A percentile compares a stretch with the other conserved stretches of the same genome.
Conservation (phyloP, 2,888 invertebrate species). For the Drosophila niveifrons region DNA sequence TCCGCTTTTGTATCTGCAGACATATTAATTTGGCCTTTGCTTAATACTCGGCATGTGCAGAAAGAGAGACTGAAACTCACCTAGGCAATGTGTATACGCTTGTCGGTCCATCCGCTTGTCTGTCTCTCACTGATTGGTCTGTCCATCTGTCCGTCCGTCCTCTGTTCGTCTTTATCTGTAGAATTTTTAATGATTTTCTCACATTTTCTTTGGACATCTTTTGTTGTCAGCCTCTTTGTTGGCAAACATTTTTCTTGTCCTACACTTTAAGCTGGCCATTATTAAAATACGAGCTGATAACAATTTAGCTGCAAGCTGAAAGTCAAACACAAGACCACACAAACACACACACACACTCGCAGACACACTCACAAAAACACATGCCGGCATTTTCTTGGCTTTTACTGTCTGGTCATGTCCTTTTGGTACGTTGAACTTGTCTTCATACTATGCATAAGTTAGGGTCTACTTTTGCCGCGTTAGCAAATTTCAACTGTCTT, state of each 20-base stretch:
- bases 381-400: slow-evolving; percentile 57
- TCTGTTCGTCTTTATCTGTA: slow-evolving; percentile 38
- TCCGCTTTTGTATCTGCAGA: slow-evolving; percentile 51
- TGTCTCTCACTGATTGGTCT: slow-evolving; percentile 3
- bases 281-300: slow-evolving; percentile 79
- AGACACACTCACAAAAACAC: slow-evolving; percentile 24
- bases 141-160: slow-evolving; percentile 7
- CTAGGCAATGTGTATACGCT: slow-evolving; percentile 29
- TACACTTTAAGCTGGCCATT: slow-evolving; percentile 81
- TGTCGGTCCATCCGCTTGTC: background rate
- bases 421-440: slow-evolving; percentile 74
- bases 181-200: slow-evolving; percentile 74
- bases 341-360: slow-evolving; percentile 31
- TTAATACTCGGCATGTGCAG: slow-evolving; percentile 60
- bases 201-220: slow-evolving; percentile 51
- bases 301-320: slow-evolving; percentile 76
- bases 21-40: slow-evolving; percentile 66
- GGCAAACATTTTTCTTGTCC: slow-evolving; percentile 78
- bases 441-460: slow-evolving; percentile 48
- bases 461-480: slow-evolving; percentile 52
- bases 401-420: slow-evolving; percentile 68
- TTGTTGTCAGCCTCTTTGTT: slow-evolving; percentile 67
- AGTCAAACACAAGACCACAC: slow-evolving; percentile 68
- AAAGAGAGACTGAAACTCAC: slow-evolving; percentile 30
- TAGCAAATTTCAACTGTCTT: slow-evolving; percentile 56